These are phyloP conservation scores for Numenius phaeopus DNA, from an alignment of 2,797 vertebrate genomes.

Conservation along the genomic window DNA sequence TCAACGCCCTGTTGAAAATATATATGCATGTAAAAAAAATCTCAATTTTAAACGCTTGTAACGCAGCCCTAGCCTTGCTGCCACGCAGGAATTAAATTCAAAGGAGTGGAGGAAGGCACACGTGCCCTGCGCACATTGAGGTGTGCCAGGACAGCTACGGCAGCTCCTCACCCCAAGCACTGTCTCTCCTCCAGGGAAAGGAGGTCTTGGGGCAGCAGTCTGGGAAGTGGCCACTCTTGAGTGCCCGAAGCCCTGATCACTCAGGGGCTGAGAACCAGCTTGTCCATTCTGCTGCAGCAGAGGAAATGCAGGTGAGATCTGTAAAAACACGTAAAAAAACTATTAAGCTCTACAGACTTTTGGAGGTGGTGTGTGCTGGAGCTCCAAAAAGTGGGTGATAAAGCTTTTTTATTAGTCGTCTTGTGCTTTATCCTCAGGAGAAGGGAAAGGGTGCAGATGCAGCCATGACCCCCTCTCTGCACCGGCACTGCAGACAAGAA, in stretches of 20 bases:
- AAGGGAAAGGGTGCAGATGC: background rate
- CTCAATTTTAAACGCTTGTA: background rate
- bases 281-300: background rate
- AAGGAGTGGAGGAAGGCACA: fast-evolving
- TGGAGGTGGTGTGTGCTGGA: background rate
- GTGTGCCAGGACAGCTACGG: background rate
- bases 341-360: no score
- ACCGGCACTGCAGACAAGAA: background rate
- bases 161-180: background rate
- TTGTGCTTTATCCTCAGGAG: background rate
- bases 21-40: fast-evolving
- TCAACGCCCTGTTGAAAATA: background rate
- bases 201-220: background rate
- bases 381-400: background rate
- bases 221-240: background rate
- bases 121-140: fast-evolving
- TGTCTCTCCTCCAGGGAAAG: background rate
- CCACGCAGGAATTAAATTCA: background rate
- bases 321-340: background rate
- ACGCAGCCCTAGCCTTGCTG: background rate
- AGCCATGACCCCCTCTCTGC: background rate
- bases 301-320: background rate
- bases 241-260: fast-evolving
- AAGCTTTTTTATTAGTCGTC: background rate
- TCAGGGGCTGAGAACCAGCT: background rate